phyloP scores from a whole-genome alignment of 1,140 invertebrate genomes.

The Arctopsyche grandis region DNA sequence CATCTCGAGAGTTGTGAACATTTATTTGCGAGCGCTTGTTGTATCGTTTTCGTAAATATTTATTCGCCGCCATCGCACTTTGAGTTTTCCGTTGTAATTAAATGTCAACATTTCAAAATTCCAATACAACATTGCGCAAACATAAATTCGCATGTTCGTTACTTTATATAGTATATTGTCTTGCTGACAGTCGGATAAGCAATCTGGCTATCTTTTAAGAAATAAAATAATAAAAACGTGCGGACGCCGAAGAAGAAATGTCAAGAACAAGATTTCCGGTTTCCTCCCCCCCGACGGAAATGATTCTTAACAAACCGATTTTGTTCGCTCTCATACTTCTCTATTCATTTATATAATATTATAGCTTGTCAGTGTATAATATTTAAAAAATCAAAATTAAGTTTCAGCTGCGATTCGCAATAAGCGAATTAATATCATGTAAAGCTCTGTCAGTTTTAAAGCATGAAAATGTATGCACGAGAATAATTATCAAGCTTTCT shows the following conservation, averaged over 20 bases:
- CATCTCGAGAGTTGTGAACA: constrained; percentile 7
- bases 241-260: neutral
- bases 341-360: neutral
- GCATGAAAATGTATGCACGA: too few relatives aligned
- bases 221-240: neutral
- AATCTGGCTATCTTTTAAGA: neutral
- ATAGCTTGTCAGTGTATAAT: too few relatives aligned
- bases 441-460: too few relatives aligned
- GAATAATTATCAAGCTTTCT: too few relatives aligned
- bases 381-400: too few relatives aligned
- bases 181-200: neutral
- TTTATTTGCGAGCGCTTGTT: constrained; percentile 25
- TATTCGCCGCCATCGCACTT: constrained; percentile 20
- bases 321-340: neutral
- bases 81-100: constrained; percentile 34
- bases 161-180: neutral
- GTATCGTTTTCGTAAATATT: constrained; percentile 34
- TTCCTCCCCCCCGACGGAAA: constrained; percentile 4
- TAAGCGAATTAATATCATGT: too few relatives aligned
- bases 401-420: too few relatives aligned
- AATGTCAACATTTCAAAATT: constrained; percentile 39
- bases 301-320: constrained; percentile 16
- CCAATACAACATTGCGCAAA: neutral
- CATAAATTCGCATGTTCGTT: neutral
- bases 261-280: constrained; percentile 26